Conservation (phyloP, 2,888 invertebrate genomes). For the Odontocerum albicorne region DNA sequence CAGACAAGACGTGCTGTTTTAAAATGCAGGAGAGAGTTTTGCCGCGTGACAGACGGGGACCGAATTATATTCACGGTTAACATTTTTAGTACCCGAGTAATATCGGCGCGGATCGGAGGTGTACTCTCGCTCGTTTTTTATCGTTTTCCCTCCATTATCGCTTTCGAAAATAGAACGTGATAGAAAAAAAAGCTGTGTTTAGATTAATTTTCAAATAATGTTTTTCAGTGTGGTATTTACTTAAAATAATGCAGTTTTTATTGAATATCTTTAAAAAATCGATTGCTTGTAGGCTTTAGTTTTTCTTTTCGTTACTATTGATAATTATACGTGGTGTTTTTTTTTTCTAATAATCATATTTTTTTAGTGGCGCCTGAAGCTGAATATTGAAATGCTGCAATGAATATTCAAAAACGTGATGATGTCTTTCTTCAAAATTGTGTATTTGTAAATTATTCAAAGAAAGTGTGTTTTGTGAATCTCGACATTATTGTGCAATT, state of each 20-base stretch:
- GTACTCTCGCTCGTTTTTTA: slow-evolving; percentile 5
- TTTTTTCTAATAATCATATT: too few species aligned
- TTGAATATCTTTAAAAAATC: too few species aligned
- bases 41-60: slow-evolving; percentile 18
- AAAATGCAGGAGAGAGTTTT: slow-evolving; percentile 16
- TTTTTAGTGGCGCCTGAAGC: slow-evolving; percentile 1
- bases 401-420: slow-evolving; percentile 8
- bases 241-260: too few species aligned
- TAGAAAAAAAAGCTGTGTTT: not conserved
- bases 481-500: too few species aligned
- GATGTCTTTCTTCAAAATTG: slow-evolving; percentile 6
- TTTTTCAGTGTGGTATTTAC: too few species aligned
- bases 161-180: slow-evolving; percentile 8
- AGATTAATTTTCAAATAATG: too few species aligned
- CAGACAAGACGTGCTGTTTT: slow-evolving; percentile 3
- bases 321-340: too few species aligned
- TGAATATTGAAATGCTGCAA: too few species aligned
- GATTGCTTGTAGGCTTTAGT: too few species aligned
- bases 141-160: slow-evolving; percentile 8
- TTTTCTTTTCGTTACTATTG: too few species aligned
- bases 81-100: slow-evolving; percentile 11
- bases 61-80: slow-evolving; percentile 7
- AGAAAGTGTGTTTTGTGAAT: slow-evolving; percentile 7
- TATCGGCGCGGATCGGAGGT: slow-evolving; percentile 8
- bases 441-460: slow-evolving; percentile 1